Evolutionary conservation across 2,113 vertebrate species (phyloP), one percentile per base, ranked within the genome.

Genomic region (Lophotis ruficrista): DNA sequence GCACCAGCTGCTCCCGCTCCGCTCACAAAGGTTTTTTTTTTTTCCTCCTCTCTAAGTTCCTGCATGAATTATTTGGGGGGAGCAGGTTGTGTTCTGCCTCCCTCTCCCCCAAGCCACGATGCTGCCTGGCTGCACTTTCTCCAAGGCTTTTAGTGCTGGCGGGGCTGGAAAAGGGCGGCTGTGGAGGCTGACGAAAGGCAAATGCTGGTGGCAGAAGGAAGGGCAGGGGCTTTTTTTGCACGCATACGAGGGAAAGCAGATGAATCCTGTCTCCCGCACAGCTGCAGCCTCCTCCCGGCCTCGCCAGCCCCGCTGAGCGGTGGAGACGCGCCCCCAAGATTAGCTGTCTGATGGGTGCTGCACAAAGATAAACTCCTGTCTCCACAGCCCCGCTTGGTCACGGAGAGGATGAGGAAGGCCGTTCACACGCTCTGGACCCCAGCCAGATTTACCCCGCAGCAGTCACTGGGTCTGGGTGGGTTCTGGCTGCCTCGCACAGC

Each of bases 1-100:
- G 68, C 85, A 93, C 95, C 97, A 97, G 96, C 96, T 97, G 97
- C 97, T 97, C 83, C 85, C 3, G 12, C 77, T 18, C 73, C 1
- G 14, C 91, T 87, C 91, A 96, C 97, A 97, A 97, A 97, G 91
- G 33, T 58, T 51, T 25, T 47, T 65, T 28, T 33, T 37, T 31
- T 31, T 23, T 35, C 56, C 37, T 33, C 14, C 8, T 17, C 5
- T 15, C 18, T 66, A 17, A 31, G 47, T 90, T 91, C 87, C 87
- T 31, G 54, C 35, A 1, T 76, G 81, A 78, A 82, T 68, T n/a
- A 57, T 56, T 65, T 17, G 18, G 45, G 71, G 78, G 58, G 65
- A 95, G 78, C 56, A 6, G 92, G 11, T 53, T 28, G 61, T 4
- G n/a, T 60, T 83, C 71, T 38, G 58, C 53, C 75, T 56, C 27